Conservation (phyloP, 2,888 invertebrate species). For the Euzophera pinguis region DNA sequence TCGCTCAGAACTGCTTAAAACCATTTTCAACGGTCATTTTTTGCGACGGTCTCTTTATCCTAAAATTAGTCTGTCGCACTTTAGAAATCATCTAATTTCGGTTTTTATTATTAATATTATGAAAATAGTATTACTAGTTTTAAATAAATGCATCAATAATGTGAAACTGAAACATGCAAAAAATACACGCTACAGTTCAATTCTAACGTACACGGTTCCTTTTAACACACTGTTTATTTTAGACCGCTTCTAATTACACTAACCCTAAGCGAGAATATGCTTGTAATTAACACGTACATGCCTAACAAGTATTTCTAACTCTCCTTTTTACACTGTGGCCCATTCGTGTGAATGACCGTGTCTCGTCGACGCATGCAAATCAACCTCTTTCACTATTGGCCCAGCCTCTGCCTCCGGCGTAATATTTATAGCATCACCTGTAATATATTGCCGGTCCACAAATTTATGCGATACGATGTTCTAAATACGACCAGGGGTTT, state of each 20-base stretch:
- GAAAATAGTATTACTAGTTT: no score
- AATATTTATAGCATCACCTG: constrained; percentile 12
- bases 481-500: not conserved
- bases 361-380: constrained; percentile 21
- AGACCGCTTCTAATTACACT: constrained; percentile 3
- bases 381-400: constrained; percentile 20
- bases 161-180: not conserved
- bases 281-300: constrained; percentile 8
- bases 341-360: constrained; percentile 18
- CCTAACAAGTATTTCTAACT: constrained; percentile 1
- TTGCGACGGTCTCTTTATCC: not conserved
- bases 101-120: no score
- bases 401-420: not conserved
- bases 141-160: no score
- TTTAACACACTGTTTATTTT: not conserved
- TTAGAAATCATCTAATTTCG: no score
- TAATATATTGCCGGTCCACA: constrained; percentile 9
- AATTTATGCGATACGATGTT: not conserved
- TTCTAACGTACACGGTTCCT: not conserved
- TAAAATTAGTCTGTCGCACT: not conserved
- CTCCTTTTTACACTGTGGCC: constrained; percentile 10
- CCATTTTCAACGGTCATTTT: not conserved
- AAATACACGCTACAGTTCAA: not conserved
- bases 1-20: not conserved
- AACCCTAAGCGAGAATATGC: constrained; percentile 1